Conservation (phyloP, 2,888 invertebrate genomes). For the Petrolisthes cinctipes region DNA sequence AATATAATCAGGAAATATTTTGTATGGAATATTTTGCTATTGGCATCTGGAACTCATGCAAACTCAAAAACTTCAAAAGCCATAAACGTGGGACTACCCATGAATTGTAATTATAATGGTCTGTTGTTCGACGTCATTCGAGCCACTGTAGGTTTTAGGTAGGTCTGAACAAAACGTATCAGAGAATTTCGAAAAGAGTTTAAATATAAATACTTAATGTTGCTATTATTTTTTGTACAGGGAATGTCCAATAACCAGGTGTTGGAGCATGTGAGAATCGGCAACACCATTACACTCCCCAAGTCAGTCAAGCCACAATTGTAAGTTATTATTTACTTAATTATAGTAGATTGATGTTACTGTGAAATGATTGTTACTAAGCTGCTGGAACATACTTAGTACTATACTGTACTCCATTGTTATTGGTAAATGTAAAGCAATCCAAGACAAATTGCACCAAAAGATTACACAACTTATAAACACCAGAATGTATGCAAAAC, state of each 20-base stretch:
- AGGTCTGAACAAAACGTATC: no score
- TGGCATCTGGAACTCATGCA: no score
- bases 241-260: slow-evolving; percentile 89
- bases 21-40: no score
- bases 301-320: slow-evolving; percentile 82
- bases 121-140: no score
- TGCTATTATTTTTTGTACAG: slow-evolving; percentile 71
- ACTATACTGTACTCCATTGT: not conserved
- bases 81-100: no score
- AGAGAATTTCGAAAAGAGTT: no score
- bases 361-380: not conserved
- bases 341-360: not conserved
- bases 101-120: no score
- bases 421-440: not conserved
- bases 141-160: no score
- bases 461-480: not conserved
- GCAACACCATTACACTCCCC: slow-evolving; percentile 81
- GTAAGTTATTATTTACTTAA: slow-evolving; percentile 70
- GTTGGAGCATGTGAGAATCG: slow-evolving; percentile 79
- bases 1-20: no score
- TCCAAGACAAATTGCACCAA: not conserved
- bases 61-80: no score
- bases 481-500: not conserved
- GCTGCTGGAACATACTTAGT: not conserved
- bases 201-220: no score